phyloP scores from a whole-genome alignment of 1,140 invertebrate species.

The Drosophila takahashii region DNA sequence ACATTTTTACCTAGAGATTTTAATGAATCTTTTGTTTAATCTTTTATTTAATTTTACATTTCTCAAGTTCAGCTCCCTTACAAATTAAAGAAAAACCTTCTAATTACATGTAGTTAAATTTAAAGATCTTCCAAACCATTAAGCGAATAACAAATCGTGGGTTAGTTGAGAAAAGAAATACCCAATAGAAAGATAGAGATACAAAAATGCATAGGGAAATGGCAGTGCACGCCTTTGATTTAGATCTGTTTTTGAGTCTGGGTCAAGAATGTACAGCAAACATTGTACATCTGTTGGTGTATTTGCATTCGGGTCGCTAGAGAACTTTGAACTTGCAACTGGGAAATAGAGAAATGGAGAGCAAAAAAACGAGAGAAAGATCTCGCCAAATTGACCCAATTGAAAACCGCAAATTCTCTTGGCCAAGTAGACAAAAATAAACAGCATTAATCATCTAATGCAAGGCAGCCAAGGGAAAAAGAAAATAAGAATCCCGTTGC shows the following conservation, averaged over 20 bases:
- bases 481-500: background rate
- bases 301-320: constrained; percentile 10
- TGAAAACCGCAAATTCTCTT: constrained; percentile 15
- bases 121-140: background rate
- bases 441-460: constrained; percentile 50
- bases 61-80: too few relatives aligned
- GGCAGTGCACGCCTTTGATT: constrained; percentile 57
- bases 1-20: too few relatives aligned
- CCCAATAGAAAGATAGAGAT: background rate
- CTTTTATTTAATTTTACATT: too few relatives aligned
- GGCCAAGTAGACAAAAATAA: constrained; percentile 42
- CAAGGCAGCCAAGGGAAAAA: constrained; percentile 12
- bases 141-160: too few relatives aligned
- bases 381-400: constrained; percentile 25
- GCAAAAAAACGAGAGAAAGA: background rate
- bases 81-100: too few relatives aligned
- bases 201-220: background rate
- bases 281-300: constrained; percentile 13
- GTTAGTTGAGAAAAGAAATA: background rate
- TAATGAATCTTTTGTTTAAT: too few relatives aligned
- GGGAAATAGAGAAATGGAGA: constrained; percentile 1
- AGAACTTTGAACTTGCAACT: constrained; percentile 47
- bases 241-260: constrained; percentile 32
- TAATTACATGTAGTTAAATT: too few relatives aligned
- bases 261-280: constrained; percentile 6